Evolutionary conservation across 2,888 invertebrate species (phyloP).

Genomic region (Taenaris catops): DNA sequence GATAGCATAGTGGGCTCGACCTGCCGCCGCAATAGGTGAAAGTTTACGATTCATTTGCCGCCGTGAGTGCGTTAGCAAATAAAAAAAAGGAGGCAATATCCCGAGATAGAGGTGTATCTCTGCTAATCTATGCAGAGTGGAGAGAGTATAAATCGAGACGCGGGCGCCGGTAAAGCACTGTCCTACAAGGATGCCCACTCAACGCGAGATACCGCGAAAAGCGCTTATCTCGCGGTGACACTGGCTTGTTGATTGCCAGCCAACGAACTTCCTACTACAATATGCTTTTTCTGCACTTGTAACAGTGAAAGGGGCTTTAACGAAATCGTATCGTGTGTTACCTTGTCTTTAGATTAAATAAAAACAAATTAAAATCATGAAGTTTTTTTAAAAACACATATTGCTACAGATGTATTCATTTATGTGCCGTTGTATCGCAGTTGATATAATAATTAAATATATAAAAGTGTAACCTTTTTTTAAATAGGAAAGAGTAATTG

Average conservation of each 20-base stretch:
- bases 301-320: conserved; percentile 3
- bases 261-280: conserved; percentile 18
- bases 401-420: too few relatives aligned
- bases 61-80: too few relatives aligned
- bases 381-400: too few relatives aligned
- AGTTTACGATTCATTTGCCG: too few relatives aligned
- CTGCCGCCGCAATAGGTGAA: too few relatives aligned
- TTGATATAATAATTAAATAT: too few relatives aligned
- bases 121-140: conserved; percentile 44
- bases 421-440: too few relatives aligned
- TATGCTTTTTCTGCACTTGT: conserved; percentile 12
- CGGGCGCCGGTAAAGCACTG: conserved; percentile 43
- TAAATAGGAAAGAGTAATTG: too few relatives aligned
- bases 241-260: conserved; percentile 13
- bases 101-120: conserved; percentile 9
- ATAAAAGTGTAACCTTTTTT: too few relatives aligned
- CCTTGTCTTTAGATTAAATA: conserved; percentile 3
- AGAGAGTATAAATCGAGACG: conserved; percentile 46
- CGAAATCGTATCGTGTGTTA: conserved; percentile 2
- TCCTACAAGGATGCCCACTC: conserved; percentile 40
- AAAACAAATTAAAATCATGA: too few relatives aligned
- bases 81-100: neutral
- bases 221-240: conserved; percentile 44
- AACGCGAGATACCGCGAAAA: conserved; percentile 33
- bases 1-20: too few relatives aligned